A percentile compares a stretch with the other conserved stretches of the same genome.
Conservation (phyloP, 2,113 vertebrate species). For the Salminus brasiliensis region DNA sequence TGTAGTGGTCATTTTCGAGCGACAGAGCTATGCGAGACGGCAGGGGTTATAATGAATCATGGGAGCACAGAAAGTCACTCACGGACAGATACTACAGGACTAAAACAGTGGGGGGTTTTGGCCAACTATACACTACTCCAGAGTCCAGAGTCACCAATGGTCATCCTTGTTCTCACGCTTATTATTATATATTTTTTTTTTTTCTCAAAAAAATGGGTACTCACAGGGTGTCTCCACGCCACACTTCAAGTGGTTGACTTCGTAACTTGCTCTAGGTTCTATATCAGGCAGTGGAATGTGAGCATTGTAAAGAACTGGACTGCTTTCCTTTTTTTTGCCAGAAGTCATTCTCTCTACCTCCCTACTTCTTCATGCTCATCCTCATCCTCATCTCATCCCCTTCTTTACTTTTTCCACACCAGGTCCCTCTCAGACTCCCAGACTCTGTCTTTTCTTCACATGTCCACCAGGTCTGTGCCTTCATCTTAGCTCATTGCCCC, state of each 20-base stretch:
- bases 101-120: slow-evolving; percentile 54
- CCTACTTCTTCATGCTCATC: slow-evolving; percentile 27
- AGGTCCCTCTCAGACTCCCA: slow-evolving; percentile 10
- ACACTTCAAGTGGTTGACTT: slow-evolving; percentile 7
- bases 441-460: slow-evolving; percentile 15
- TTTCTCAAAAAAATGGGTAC: slow-evolving; percentile 30
- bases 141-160: slow-evolving; percentile 40
- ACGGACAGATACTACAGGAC: slow-evolving; percentile 56
- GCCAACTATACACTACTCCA: slow-evolving; percentile 39
- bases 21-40: slow-evolving; percentile 43
- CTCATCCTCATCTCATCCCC: background rate
- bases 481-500: slow-evolving; percentile 48
- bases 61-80: slow-evolving; percentile 57
- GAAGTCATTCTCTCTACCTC: slow-evolving; percentile 42
- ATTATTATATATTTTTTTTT: too few relatives aligned
- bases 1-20: slow-evolving; percentile 32
- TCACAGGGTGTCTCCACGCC: slow-evolving; percentile 33
- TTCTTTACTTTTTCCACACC: slow-evolving; percentile 18
- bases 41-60: slow-evolving; percentile 50
- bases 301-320: slow-evolving; percentile 49
- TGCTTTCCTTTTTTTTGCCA: slow-evolving; percentile 31
- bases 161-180: slow-evolving; percentile 32
- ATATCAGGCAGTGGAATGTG: slow-evolving; percentile 60
- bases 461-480: slow-evolving; percentile 49
- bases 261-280: slow-evolving; percentile 42